These are phyloP conservation scores for Phylloscopus trochilus DNA, from an alignment of 2,113 vertebrate species.

Conservation along the genomic window DNA sequence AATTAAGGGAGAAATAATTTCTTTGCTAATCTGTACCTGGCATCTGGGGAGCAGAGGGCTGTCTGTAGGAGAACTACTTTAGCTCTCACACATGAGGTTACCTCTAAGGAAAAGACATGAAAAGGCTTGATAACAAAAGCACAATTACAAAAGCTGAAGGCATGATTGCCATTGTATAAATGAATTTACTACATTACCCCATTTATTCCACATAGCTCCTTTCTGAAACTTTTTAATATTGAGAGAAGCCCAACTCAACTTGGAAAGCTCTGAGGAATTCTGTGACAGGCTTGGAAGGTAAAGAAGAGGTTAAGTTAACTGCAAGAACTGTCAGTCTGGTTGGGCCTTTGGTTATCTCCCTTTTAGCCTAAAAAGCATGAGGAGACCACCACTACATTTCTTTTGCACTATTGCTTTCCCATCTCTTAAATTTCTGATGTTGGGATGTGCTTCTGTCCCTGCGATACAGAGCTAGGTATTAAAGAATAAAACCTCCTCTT, in stretches of 20 bases:
- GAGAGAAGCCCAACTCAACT: neutral
- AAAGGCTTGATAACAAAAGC: slow-evolving; percentile 26
- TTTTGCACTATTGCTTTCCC: neutral
- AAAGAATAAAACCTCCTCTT: neutral
- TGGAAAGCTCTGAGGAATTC: neutral
- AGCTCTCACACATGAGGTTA: neutral
- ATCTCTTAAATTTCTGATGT: neutral
- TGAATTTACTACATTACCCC: slow-evolving; percentile 4
- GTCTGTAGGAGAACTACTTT: neutral
- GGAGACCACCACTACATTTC: neutral
- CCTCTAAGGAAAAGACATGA: slow-evolving; percentile 19
- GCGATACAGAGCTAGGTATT: neutral
- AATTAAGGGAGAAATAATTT: neutral
- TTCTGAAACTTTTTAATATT: slow-evolving; percentile 1
- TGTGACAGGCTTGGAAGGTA: neutral
- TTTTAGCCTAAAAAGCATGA: neutral
- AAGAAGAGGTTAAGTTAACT: neutral
- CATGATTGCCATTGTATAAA: neutral
- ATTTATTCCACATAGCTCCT: neutral
- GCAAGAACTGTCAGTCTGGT: neutral
- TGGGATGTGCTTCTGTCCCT: neutral
- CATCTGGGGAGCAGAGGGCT: neutral
- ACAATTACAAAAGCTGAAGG: slow-evolving; percentile 13
- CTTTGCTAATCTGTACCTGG: neutral
- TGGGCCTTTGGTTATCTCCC: neutral